Conservation (phyloP, 2,113 vertebrate genomes). For the Aphyosemion australe region DNA sequence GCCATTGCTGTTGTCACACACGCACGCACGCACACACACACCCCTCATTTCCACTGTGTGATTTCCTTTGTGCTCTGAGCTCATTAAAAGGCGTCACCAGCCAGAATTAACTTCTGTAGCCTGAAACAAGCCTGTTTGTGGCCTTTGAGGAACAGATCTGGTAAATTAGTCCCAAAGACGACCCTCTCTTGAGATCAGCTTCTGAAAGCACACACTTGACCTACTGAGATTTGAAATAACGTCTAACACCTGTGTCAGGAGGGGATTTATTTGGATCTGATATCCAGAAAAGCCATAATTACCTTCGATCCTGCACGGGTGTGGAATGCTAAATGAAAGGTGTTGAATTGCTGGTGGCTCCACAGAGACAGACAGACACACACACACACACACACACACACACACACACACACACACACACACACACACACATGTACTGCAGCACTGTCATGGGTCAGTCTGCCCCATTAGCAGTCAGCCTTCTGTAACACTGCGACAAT, state of each 20-base stretch:
- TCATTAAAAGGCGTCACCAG: constrained; percentile 52
- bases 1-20: not conserved
- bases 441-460: constrained; percentile 18
- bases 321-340: constrained; percentile 13
- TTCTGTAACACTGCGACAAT: constrained; percentile 52
- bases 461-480: constrained; percentile 42
- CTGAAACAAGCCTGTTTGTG: constrained; percentile 11
- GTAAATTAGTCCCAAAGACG: constrained; percentile 54
- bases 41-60: constrained; percentile 42
- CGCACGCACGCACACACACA: too few species aligned
- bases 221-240: constrained; percentile 40
- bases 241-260: constrained; percentile 45
- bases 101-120: constrained; percentile 33
- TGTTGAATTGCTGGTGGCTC: constrained; percentile 14
- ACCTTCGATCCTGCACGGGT: constrained; percentile 14
- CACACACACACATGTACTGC: constrained; percentile 4
- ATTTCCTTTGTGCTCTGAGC: constrained; percentile 37
- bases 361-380: not conserved
- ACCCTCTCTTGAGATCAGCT: constrained; percentile 39
- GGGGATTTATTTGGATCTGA: constrained; percentile 33
- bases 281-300: constrained; percentile 33
- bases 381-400: constrained; percentile 2
- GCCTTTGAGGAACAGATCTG: constrained; percentile 25
- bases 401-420: constrained; percentile 1
- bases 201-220: constrained; percentile 48